phyloP scores from a whole-genome alignment of 2,888 invertebrate genomes.

The Orthosia incerta region DNA sequence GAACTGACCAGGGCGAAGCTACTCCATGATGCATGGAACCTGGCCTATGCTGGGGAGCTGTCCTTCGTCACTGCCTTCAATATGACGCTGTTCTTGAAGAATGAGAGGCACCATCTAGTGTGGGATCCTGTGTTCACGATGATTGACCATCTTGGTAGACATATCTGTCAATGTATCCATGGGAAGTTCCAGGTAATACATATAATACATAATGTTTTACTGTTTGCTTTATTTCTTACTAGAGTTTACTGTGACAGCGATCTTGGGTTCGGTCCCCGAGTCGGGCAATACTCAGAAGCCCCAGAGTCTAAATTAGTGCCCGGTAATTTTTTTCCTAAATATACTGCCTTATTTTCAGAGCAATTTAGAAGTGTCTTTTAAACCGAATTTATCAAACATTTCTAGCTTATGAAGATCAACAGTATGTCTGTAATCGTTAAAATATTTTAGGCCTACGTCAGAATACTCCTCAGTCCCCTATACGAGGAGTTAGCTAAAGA shows the following conservation, averaged over 20 bases:
- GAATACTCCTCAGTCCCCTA: slow-evolving; percentile 93
- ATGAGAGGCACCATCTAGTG: slow-evolving; percentile 94
- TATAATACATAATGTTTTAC: slow-evolving; percentile 69
- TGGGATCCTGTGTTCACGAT: slow-evolving; percentile 96
- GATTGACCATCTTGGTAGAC: slow-evolving; percentile 95
- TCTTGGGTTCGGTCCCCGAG: too few relatives aligned
- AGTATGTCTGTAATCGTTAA: background rate
- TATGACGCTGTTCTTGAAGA: slow-evolving; percentile 94
- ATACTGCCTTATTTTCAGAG: too few relatives aligned
- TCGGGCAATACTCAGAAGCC: too few relatives aligned
- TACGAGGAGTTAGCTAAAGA: slow-evolving; percentile 92
- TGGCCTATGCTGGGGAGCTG: slow-evolving; percentile 94
- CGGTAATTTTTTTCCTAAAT: too few relatives aligned
- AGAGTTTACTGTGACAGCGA: too few relatives aligned
- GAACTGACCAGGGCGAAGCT: slow-evolving; percentile 94
- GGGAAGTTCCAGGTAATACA: slow-evolving; percentile 93
- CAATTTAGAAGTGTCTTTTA: too few relatives aligned
- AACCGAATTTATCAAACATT: too few relatives aligned
- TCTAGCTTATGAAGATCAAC: background rate
- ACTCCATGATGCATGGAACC: slow-evolving; percentile 94
- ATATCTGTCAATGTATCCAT: slow-evolving; percentile 92
- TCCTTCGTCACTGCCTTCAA: slow-evolving; percentile 94
- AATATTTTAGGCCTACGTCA: slow-evolving; percentile 92
- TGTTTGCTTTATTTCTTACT: too few relatives aligned
- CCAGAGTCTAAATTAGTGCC: too few relatives aligned